A percentile compares a stretch with the other conserved stretches of the same genome.
phyloP scores from a whole-genome alignment of 2,888 invertebrate genomes.

The Tachina lurida region DNA sequence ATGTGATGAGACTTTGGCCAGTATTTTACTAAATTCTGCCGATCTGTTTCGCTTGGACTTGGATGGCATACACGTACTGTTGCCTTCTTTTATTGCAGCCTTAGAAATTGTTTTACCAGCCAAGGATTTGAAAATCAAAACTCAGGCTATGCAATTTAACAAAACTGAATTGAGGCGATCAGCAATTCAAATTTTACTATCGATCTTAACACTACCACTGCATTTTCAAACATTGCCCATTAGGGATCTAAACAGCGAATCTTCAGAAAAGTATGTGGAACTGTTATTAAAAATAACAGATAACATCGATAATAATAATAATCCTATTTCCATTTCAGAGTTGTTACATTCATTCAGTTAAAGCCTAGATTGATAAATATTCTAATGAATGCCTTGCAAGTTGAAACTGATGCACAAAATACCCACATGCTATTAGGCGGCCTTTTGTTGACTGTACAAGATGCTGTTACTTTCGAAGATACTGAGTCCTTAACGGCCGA shows the following conservation, averaged over 20 bases:
- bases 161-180: constrained; percentile 93
- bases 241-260: constrained; percentile 86
- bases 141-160: constrained; percentile 85
- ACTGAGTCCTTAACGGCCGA: constrained; percentile 86
- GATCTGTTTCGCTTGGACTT: constrained; percentile 96
- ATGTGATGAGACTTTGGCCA: constrained; percentile 91
- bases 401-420: constrained; percentile 92
- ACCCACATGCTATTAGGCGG: constrained; percentile 94
- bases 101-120: constrained; percentile 95
- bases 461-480: constrained; percentile 90
- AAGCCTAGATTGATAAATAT: constrained; percentile 91
- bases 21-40: constrained; percentile 92
- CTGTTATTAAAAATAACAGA: constrained; percentile 72
- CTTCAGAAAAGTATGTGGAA: constrained; percentile 83
- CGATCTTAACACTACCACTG: constrained; percentile 95
- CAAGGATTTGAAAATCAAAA: constrained; percentile 90
- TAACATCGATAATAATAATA: neutral
- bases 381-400: constrained; percentile 91
- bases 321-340: constrained; percentile 73
- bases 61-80: constrained; percentile 94
- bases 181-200: constrained; percentile 94
- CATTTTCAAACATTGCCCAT: constrained; percentile 92
- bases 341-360: constrained; percentile 87
- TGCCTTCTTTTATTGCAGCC: constrained; percentile 95
- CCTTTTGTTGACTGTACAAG: constrained; percentile 90